phyloP scores from a whole-genome alignment of 2,797 vertebrate genomes.

The Chrysocyon brachyurus region DNA sequence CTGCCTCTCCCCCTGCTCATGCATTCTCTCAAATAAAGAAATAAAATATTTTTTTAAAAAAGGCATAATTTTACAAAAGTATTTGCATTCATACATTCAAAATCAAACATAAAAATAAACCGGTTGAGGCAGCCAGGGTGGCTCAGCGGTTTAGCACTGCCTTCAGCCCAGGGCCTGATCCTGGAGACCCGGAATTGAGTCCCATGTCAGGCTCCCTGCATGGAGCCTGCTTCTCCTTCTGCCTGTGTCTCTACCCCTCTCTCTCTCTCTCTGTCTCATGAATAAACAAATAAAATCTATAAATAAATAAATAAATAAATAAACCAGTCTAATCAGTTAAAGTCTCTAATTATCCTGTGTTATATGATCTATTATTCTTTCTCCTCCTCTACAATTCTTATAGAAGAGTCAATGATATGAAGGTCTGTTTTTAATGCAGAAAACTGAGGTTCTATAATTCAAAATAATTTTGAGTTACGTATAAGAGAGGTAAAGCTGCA shows the following conservation, averaged over 20 bases:
- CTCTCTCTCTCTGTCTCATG: too few species aligned
- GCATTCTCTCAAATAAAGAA: too few species aligned
- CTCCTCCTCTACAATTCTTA: background rate
- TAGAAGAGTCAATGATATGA: background rate
- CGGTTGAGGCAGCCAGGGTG: background rate
- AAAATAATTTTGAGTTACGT: constrained; percentile 23
- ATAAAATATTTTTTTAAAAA: too few species aligned
- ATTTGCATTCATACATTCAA: background rate
- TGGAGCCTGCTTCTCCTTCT: too few species aligned
- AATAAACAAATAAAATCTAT: too few species aligned
- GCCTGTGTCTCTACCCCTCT: too few species aligned
- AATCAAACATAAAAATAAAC: background rate
- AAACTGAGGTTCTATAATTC: background rate
- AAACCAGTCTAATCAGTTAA: background rate
- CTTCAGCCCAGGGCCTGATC: too few species aligned
- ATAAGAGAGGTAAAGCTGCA: background rate
- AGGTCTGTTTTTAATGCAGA: background rate
- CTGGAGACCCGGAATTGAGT: too few species aligned
- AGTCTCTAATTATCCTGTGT: background rate
- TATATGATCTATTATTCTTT: background rate
- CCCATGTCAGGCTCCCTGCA: too few species aligned
- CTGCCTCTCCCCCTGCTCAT: too few species aligned
- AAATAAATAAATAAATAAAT: background rate
- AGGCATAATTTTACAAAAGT: background rate
- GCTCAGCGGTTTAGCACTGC: too few species aligned